These are phyloP conservation scores for Pelochelys cantorii DNA, from an alignment of 2,797 vertebrate genomes.

Conservation along the genomic window DNA sequence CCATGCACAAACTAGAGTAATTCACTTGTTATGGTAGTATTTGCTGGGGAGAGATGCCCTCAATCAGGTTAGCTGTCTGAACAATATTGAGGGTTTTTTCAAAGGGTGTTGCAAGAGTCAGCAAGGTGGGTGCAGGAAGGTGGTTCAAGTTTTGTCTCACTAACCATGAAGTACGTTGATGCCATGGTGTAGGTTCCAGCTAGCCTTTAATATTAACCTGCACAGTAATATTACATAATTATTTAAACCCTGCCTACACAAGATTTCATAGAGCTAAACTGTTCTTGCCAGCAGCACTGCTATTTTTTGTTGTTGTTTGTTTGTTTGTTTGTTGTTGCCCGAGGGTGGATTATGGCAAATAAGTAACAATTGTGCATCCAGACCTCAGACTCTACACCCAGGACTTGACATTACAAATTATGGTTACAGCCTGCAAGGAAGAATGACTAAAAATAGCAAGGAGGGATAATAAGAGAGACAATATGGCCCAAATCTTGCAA, in stretches of 20 bases:
- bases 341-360: background rate
- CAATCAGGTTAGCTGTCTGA: no score
- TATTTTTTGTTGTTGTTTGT: background rate
- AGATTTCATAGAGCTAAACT: background rate
- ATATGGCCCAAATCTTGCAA: background rate
- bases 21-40: no score
- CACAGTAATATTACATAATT: background rate
- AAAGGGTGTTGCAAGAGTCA: no score
- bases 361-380: background rate
- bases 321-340: background rate
- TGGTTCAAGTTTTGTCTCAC: no score
- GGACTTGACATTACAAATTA: background rate
- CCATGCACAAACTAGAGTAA: no score
- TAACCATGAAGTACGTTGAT: no score
- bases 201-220: background rate
- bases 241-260: background rate
- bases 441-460: background rate
- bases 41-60: no score
- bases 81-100: no score
- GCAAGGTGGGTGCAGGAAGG: no score
- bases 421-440: background rate
- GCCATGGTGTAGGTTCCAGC: background rate
- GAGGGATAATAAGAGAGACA: background rate
- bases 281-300: background rate
- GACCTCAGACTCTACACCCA: background rate